Base-by-base conservation (phyloP, 2,888 invertebrate species). In the Cylindroiulus punctatus region DNA sequence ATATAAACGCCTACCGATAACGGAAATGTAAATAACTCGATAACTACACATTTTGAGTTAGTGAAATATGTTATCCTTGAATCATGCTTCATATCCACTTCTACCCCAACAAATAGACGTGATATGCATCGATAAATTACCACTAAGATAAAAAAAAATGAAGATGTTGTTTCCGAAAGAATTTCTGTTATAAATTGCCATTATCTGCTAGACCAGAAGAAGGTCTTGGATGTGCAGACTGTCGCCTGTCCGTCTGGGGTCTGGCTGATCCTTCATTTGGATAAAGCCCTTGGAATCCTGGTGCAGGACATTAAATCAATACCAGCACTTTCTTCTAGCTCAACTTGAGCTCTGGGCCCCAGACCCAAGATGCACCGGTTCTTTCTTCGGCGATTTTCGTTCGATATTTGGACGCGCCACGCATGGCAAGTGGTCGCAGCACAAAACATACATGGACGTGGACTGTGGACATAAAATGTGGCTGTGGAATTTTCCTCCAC, bases 341-440 rank as follows among this genome's bases (percentile, higher is more conserved):
- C 30, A 30, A 30, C 26, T 76, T 76, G 12, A 7, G 7, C 76
- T 76, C 76, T 44, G 26, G 47, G 65, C 26, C 65, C 30, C 30
- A 76, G 76, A 76, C 76, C 76, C 76, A 76, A 30, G 76, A 76
- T 76, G 76, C 76, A 76, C 76, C 76, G 76, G 76, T 76, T 76
- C 30, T 76, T 1, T n/a, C 8, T 26, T 57, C 22, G 22, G 12
- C 40, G 8, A 40, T 7, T 65, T 65, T 76, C 30, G 76, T 22
- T 76, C 76, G 76, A 76, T 76, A 76, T 76, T 30, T 19, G 12
- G 7, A 76, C 76, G 76, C 14, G 76, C 76, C 8, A 76, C 76
- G 30, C 76, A 22, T 65, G 7, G 22, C n/a, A 65, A 65, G 36
- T 36, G 36, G 40, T 40, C 40, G 4, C 4, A 40, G 40, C 40